Base-by-base conservation (phyloP, 2,113 vertebrate species). In the Cryptomyrus ogoouensis region DNA sequence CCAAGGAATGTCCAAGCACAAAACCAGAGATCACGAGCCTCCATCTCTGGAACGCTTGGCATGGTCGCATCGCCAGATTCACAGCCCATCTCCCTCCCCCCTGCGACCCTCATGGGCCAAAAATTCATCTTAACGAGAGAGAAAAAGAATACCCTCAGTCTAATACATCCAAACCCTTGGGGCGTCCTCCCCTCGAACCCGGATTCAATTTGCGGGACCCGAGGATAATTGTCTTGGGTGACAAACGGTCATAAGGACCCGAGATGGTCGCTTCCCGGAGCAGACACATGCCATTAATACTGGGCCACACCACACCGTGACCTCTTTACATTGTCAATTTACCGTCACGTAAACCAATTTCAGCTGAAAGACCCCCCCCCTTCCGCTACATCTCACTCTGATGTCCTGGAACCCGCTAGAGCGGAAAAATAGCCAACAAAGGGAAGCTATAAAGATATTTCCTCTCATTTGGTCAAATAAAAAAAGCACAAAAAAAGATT, bases 311-410 rank as follows among this genome's bases (percentile, higher is more conserved):
- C 89, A 27, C 56, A 50, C 53, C 50, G 74, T 91, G 88, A 85
- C 88, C 74, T 3, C 85, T 46, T 70, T 90, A 49, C 83, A 24
- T 89, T 88, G 21, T 66, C 88, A 77, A 90, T 94, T 90, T 83
- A 88, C 92, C 85, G 46, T 90, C 49, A 90, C 47, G 90, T 77
- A 91, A 91, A 90, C 49, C 80, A 86, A 53, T 91, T 91, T 92
- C 42, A 89, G 88, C 0, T 92, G 88, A 90, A 91, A 91, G 10
- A 44, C 21, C 24, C 3, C 53, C 85, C 87, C 49, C 49, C 88
- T 42, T 44, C 84, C 80, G 83, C 53, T 42, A 46, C n/a, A n/a
- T 66, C 88, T 80, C 46, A 42, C 56, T 91, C 47, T 86, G 58
- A 92, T 44, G 52, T 17, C 74, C 52, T 92, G 92, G 90, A 90